Base-by-base conservation (phyloP, 2,113 vertebrate genomes). In the Scatophagus argus region DNA sequence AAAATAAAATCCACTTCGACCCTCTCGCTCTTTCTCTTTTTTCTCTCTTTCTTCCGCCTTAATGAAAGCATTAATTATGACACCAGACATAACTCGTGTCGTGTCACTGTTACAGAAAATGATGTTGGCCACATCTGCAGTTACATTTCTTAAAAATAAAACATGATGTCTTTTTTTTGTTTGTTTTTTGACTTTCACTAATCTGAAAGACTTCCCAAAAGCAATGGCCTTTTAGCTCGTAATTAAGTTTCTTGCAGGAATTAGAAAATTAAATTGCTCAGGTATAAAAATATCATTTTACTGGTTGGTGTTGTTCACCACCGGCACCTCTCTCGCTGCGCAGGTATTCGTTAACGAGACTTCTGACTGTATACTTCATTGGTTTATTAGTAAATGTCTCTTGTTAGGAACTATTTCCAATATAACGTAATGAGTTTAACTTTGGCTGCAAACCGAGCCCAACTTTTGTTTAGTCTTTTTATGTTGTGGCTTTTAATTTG, bases 311-410 rank as follows among this genome's bases (percentile, higher is more conserved):
- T 58, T 2, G 39, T 25, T 43, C 46, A 52, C 58, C 77, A 41
- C 80, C 25, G 73, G 67, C 69, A 44, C 70, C 76, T 69, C 75
- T 82, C 83, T 49, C 31, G 66, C 86, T 87, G 84, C 43, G 78
- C 86, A 87, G 82, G 87, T 77, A 89, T 91, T 89, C 27, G 6
- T 89, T 91, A 84, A 91, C 75, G 64, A 90, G 87, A 31, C 58
- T 55, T 82, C 34, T 38, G 25, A 17, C 31, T 79, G 1, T 67
- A 60, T 66, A 71, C 21, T 34, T 87, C n/a, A 65, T 67, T 60
- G 46, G 31, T 86, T 82, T 72, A 69, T 87, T 56, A 47, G 44
- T 47, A 70, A 44, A 81, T 61, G 27, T 79, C 54, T 87, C 49
- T 66, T 46, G 55, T 81, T 65, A 59, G 67, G 43, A 39, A n/a